Evolutionary conservation across 2,113 vertebrate genomes (phyloP), one percentile per base, ranked within the genome.

Genomic region (Ciconia boyciana): DNA sequence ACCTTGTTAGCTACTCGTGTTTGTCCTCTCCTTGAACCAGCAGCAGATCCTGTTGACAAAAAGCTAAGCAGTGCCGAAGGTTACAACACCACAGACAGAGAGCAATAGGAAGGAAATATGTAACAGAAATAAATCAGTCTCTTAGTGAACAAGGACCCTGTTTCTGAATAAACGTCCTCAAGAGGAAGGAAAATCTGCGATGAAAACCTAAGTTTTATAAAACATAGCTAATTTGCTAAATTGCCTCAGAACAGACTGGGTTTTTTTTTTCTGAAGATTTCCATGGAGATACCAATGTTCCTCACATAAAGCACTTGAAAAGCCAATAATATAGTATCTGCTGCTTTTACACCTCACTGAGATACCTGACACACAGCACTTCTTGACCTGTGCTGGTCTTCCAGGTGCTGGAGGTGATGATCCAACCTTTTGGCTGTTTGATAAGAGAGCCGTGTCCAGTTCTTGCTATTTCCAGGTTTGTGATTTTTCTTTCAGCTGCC

Each of bases 401-500:
- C 64, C 80, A 82, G 83, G 77, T 76, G 91, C 62, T 61, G 54
- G 60, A 92, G 68, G 87, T 93, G 70, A 57, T 1, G 2, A 82
- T 62, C 20, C 78, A 89, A 54, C 49, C 70, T 89, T 83, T 52
- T 72, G 57, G 54, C 58, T 66, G 28, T 49, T 76, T 60, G 81
- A 71, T 72, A 93, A 71, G 26, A 75, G 36, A 82, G 46, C 31
- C 0, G 0, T 77, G 95, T 85, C 93, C 91, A 94, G 69, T 77
- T 76, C 75, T 79, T 79, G 61, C 81, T 82, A 13, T 91, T 95
- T 95, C 77, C 91, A 96, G 74, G 88, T 91, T 87, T 90, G 76
- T n/a, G 52, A 94, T 83, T 94, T 91, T 95, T 65, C 83, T 87
- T 93, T 95, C 74, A 80, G 66, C 70, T 94, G 91, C 93, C 93